These are phyloP conservation scores for Plecturocebus donacophilus DNA, from an alignment of 2,113 vertebrate species.

Conservation along the genomic window DNA sequence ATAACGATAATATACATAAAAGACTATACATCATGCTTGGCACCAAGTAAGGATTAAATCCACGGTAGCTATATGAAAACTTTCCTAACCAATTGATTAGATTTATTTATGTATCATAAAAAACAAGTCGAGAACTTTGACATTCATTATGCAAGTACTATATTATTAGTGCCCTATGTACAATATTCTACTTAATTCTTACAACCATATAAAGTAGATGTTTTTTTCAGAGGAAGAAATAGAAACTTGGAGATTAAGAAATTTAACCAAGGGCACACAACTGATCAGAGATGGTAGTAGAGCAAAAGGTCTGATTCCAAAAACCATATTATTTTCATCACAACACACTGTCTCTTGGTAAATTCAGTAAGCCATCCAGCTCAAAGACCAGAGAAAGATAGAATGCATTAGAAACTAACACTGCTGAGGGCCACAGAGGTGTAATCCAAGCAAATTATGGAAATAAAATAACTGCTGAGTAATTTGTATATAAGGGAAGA, in stretches of 20 bases:
- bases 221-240: not conserved
- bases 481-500: not conserved
- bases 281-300: not conserved
- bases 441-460: not conserved
- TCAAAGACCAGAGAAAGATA: not conserved
- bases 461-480: not conserved
- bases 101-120: slow-evolving; percentile 14
- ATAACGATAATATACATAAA: not conserved
- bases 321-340: not conserved
- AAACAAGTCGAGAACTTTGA: not conserved
- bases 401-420: not conserved
- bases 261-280: not conserved
- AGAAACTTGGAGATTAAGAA: not conserved
- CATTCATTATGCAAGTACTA: not conserved
- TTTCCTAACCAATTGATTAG: not conserved
- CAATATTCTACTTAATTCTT: not conserved
- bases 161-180: not conserved
- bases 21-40: not conserved
- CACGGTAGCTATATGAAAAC: not conserved
- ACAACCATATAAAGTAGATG: not conserved
- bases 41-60: slow-evolving; percentile 5
- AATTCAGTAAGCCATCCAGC: not conserved
- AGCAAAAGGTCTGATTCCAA: not conserved
- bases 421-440: not conserved
- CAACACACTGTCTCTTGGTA: not conserved